Conservation (phyloP, 2,113 vertebrate species). For the Cebidichthys violaceus region DNA sequence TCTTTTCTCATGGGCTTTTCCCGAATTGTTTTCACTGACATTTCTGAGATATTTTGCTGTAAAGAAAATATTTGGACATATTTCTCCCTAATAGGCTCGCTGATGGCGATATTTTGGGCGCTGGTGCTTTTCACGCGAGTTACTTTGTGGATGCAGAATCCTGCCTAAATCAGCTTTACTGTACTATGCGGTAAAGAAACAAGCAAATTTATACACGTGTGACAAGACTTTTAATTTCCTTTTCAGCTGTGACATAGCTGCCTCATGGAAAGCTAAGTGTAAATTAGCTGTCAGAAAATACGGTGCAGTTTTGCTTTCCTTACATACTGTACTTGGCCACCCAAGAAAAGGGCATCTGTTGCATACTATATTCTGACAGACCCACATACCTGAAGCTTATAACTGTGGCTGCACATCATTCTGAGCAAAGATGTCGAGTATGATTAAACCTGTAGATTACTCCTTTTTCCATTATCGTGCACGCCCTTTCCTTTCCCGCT, state of each 20-base stretch:
- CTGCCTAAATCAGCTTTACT: slow-evolving; percentile 27
- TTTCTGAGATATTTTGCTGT: slow-evolving; percentile 80
- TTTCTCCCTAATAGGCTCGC: slow-evolving; percentile 64
- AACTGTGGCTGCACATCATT: slow-evolving; percentile 43
- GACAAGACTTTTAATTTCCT: slow-evolving; percentile 1
- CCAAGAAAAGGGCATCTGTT: slow-evolving; percentile 23
- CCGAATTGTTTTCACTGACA: slow-evolving; percentile 81
- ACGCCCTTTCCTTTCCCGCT: slow-evolving; percentile 63
- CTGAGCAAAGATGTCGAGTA: slow-evolving; percentile 43
- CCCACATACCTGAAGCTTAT: slow-evolving; percentile 34
- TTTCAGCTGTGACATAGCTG: slow-evolving; percentile 30
- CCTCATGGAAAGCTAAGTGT: slow-evolving; percentile 28
- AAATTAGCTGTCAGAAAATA: slow-evolving; percentile 31
- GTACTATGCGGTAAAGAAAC: too few relatives aligned
- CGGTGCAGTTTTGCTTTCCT: slow-evolving; percentile 13
- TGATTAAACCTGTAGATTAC: slow-evolving; percentile 72
- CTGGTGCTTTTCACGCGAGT: not conserved
- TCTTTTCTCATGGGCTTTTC: slow-evolving; percentile 77
- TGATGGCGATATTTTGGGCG: slow-evolving; percentile 50
- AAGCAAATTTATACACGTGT: not conserved
- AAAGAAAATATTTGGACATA: slow-evolving; percentile 82
- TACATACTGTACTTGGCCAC: slow-evolving; percentile 11
- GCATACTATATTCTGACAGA: slow-evolving; percentile 8
- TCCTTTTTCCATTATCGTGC: slow-evolving; percentile 62
- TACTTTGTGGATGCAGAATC: not conserved